Evolutionary conservation across 2,888 invertebrate genomes (phyloP).

Genomic region (Crocallis elinguaria): DNA sequence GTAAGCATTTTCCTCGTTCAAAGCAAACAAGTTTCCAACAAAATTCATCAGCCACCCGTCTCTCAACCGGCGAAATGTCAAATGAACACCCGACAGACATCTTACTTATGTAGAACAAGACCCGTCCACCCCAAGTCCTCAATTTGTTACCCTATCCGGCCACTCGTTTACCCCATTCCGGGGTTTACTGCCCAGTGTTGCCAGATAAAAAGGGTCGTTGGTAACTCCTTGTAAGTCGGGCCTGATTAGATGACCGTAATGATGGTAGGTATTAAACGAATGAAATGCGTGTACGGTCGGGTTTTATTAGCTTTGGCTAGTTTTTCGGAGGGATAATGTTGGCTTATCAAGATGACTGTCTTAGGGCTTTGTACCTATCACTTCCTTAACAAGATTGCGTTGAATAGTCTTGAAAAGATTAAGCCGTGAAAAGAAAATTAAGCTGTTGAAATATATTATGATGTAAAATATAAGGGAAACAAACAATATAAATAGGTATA

Average conservation of each 20-base stretch:
- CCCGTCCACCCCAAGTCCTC: conserved; percentile 35
- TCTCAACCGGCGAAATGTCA: conserved; percentile 20
- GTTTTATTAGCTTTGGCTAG: conserved; percentile 32
- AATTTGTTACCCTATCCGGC: conserved; percentile 48
- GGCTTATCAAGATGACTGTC: conserved; percentile 4
- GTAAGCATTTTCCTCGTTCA: neutral
- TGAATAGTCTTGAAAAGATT: neutral
- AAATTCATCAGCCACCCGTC: conserved; percentile 16
- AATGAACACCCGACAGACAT: conserved; percentile 18
- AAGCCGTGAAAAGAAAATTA: neutral
- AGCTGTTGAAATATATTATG: no score
- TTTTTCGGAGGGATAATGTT: conserved; percentile 3
- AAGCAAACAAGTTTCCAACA: conserved; percentile 1
- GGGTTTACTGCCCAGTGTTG: conserved; percentile 56
- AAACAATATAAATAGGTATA: no score
- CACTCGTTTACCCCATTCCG: conserved; percentile 49
- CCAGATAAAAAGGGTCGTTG: conserved; percentile 70
- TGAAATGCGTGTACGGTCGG: conserved; percentile 34
- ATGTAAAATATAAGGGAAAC: no score
- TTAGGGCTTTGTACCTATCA: conserved; percentile 3
- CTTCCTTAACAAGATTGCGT: conserved; percentile 12
- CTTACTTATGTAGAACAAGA: conserved; percentile 29
- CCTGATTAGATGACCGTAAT: conserved; percentile 73
- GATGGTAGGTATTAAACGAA: conserved; percentile 59
- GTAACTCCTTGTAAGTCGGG: conserved; percentile 49